Evolutionary conservation across 2,888 invertebrate species (phyloP).

Genomic region (Beris chalybata): DNA sequence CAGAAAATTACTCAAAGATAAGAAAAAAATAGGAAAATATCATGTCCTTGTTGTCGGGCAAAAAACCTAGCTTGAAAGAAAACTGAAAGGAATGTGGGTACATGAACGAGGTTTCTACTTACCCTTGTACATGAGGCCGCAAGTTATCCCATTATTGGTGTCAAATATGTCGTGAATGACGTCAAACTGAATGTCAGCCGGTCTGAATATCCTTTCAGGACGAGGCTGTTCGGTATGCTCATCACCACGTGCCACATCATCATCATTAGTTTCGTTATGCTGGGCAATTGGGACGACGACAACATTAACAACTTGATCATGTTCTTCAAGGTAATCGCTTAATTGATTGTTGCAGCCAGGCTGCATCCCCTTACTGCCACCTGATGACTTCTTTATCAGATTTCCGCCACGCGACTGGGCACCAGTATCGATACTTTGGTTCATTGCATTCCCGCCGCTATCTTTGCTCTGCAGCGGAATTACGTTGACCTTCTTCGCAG

Average conservation of each 20-base stretch:
- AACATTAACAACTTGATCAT: constrained; percentile 19
- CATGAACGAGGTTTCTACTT: constrained; percentile 36
- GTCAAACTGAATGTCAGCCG: constrained; percentile 43
- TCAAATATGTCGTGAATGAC: constrained; percentile 48
- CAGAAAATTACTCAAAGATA: neutral
- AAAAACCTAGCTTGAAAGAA: constrained; percentile 11
- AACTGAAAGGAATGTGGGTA: neutral
- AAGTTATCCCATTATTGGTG: constrained; percentile 45
- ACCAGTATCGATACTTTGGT: too few species aligned
- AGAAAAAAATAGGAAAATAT: neutral
- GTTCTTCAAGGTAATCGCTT: constrained; percentile 19
- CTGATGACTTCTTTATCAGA: constrained; percentile 28
- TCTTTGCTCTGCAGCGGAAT: constrained; percentile 33
- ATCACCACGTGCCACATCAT: neutral
- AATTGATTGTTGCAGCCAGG: constrained; percentile 31
- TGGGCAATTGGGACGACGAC: neutral
- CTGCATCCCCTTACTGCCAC: constrained; percentile 37
- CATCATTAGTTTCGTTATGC: constrained; percentile 12
- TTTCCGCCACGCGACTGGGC: too few species aligned
- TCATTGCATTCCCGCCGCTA: constrained; percentile 11
- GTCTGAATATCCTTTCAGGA: constrained; percentile 14
- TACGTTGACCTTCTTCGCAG: constrained; percentile 37
- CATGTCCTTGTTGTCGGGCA: neutral
- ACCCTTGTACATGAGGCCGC: constrained; percentile 49
- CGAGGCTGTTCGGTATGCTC: neutral